phyloP scores from a whole-genome alignment of 2,113 vertebrate genomes.

The Lophura nycthemera region DNA sequence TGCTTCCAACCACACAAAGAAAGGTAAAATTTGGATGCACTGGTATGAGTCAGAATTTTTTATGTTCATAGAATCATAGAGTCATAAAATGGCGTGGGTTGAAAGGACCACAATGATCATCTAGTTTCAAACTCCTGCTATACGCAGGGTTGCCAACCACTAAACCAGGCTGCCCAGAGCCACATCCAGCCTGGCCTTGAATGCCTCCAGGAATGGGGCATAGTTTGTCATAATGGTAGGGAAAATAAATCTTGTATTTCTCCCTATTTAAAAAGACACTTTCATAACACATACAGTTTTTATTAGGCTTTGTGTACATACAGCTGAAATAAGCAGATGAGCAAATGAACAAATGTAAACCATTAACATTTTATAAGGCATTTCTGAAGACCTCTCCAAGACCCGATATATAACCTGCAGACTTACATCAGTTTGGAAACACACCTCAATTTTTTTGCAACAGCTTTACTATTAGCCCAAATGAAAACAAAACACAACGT shows the following conservation, averaged over 20 bases:
- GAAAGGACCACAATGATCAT: too few species aligned
- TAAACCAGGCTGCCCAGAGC: too few species aligned
- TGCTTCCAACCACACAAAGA: neutral
- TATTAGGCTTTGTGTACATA: neutral
- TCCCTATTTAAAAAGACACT: neutral
- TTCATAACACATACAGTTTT: neutral
- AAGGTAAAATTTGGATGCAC: neutral
- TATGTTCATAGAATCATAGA: neutral
- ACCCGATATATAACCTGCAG: neutral
- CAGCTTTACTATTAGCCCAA: neutral
- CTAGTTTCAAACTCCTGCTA: too few species aligned
- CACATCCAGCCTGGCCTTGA: too few species aligned
- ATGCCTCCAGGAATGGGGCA: too few species aligned
- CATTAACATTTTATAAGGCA: neutral
- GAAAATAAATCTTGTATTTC: neutral
- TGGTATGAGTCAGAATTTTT: neutral
- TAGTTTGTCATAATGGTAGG: neutral
- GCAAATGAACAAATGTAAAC: neutral
- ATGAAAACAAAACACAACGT: constrained; percentile 12
- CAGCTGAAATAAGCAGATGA: neutral
- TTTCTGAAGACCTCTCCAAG: neutral
- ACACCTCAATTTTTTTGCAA: neutral
- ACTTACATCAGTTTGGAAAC: neutral
- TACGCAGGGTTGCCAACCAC: too few species aligned
- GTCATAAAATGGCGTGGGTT: too few species aligned